Conservation (phyloP, 2,888 invertebrate genomes). For the Cosmia trapezina region DNA sequence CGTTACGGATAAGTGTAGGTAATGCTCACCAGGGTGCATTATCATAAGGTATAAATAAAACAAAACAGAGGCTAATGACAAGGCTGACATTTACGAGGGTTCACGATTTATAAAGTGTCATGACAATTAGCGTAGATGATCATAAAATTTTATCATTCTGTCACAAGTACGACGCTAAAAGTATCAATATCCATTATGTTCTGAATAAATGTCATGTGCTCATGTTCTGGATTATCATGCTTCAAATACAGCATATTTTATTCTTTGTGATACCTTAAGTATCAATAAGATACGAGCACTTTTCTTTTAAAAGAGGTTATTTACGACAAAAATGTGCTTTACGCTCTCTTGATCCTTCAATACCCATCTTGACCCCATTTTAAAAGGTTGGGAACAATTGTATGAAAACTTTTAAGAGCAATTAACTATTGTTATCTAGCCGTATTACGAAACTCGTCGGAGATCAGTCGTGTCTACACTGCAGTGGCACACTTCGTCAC, state of each 20-base stretch:
- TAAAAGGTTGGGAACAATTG: neutral
- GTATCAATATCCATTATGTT: slow-evolving; percentile 60
- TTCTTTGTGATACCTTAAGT: neutral
- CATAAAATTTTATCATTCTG: slow-evolving; percentile 66
- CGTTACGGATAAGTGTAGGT: slow-evolving; percentile 54
- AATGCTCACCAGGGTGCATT: slow-evolving; percentile 49
- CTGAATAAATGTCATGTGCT: slow-evolving; percentile 51
- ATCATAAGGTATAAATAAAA: slow-evolving; percentile 53
- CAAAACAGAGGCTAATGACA: slow-evolving; percentile 58
- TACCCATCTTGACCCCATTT: neutral
- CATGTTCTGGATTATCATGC: slow-evolving; percentile 46
- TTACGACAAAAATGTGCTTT: slow-evolving; percentile 1
- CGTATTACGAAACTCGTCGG: slow-evolving; percentile 45
- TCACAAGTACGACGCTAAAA: slow-evolving; percentile 58
- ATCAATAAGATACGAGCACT: neutral
- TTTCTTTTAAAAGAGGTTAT: neutral
- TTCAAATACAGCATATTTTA: slow-evolving; percentile 25
- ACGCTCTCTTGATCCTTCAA: neutral
- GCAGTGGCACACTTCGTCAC: slow-evolving; percentile 60
- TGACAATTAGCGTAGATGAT: slow-evolving; percentile 74
- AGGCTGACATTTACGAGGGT: slow-evolving; percentile 73
- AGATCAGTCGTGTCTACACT: slow-evolving; percentile 46
- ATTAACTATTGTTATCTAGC: slow-evolving; percentile 24
- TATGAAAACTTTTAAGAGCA: slow-evolving; percentile 12
- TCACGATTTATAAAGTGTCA: slow-evolving; percentile 69